Evolutionary conservation across 2,888 invertebrate species (phyloP), one percentile per base, ranked within the genome.

Genomic region (Campoplex capitator): DNA sequence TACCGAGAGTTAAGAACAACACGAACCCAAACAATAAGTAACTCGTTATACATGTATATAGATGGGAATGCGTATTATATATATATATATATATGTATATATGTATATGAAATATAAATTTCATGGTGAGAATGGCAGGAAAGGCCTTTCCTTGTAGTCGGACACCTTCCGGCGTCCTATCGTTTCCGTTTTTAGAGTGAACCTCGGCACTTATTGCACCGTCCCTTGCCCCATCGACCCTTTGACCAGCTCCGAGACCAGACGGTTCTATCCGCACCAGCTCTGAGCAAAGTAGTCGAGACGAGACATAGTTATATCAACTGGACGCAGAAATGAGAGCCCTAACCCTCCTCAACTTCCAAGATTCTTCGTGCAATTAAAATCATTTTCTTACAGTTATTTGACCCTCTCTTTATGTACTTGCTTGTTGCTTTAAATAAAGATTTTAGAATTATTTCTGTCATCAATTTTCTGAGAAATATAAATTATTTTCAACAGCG

Each of bases 101-200:
- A 38, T 38, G 6, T 38, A 38, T 38, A 38, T 6, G 38, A 38
- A 38, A 62, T 45, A 45, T 56, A 23, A 68, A 79, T 77, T 51
- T 73, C 65, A 42, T 70, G 70, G 78, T 81, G 78, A 78, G 82
- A 85, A 89, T 84, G 89, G 89, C 88, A 91, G 92, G 92, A 93
- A 93, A 92, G 92, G 88, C 92, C 90, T 91, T 92, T 91, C 91
- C 93, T 92, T 91, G 92, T 93, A 92, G 91, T 90, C 91, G 92
- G 93, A 93, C 93, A 93, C 92, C 93, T 94, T 94, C 94, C 93
- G 93, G 93, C 92, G 90, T 90, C 90, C 91, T 91, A 92, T 93
- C 93, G 93, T 93, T 93, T 94, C 93, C 93, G 93, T 92, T 93
- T 93, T 92, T 89, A 89, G 91, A 92, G 90, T 88, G 89, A 89